phyloP scores from a whole-genome alignment of 2,113 vertebrate species.

The Trichechus manatus region DNA sequence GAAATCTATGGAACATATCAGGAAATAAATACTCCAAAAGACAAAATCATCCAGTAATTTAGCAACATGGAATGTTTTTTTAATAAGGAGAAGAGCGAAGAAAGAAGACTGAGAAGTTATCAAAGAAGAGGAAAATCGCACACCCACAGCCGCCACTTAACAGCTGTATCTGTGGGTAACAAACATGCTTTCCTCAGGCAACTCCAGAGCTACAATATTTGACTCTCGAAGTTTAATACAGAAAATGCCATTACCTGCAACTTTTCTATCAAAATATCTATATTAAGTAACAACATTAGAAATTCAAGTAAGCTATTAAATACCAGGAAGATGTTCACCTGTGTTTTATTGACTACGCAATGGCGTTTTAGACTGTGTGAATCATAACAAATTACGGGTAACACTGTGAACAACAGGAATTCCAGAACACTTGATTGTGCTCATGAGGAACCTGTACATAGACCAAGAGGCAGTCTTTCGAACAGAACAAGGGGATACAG shows the following conservation, averaged over 20 bases:
- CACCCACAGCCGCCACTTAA: not conserved
- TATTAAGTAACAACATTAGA: not conserved
- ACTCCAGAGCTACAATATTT: not conserved
- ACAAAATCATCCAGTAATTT: conserved; percentile 89
- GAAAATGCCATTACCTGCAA: not conserved
- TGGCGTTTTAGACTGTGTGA: too few species aligned
- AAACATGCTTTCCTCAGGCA: not conserved
- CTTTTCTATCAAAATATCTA: not conserved
- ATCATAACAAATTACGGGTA: too few species aligned
- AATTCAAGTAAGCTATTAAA: not conserved
- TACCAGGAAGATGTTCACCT: not conserved
- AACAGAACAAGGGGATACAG: too few species aligned
- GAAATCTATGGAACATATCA: conserved; percentile 92
- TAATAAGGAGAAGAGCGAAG: not conserved
- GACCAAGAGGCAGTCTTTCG: too few species aligned
- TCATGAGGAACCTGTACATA: too few species aligned
- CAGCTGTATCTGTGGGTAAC: not conserved
- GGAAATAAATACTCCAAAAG: conserved; percentile 87
- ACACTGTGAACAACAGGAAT: too few species aligned
- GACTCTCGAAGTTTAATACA: not conserved
- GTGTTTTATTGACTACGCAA: too few species aligned
- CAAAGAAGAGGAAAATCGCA: not conserved
- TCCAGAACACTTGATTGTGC: too few species aligned
- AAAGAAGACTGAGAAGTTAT: not conserved
- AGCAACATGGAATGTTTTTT: conserved; percentile 89